These are phyloP conservation scores for Ophion slaviceki DNA, from an alignment of 2,888 invertebrate genomes.

Conservation along the genomic window DNA sequence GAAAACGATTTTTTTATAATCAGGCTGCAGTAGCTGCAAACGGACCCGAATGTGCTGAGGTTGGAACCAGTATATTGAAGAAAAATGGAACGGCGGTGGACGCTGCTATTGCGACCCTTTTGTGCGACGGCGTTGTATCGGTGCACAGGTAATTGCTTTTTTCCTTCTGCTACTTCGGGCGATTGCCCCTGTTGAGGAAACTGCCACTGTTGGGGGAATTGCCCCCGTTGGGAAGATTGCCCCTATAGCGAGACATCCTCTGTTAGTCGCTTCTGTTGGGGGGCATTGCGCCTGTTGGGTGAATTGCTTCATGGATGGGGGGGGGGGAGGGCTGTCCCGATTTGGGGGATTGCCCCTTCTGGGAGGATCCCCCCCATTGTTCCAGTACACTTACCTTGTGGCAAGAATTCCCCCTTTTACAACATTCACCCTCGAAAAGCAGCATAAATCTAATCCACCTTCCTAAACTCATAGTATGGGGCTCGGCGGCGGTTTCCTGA, in stretches of 20 bases:
- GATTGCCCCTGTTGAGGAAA: neutral
- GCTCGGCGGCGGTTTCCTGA: slow-evolving; percentile 94
- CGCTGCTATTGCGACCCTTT: slow-evolving; percentile 83
- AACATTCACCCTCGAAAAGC: neutral
- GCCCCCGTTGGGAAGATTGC: no score
- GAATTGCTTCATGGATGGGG: no score
- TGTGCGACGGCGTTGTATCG: slow-evolving; percentile 84
- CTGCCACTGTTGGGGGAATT: no score
- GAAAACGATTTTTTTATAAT: neutral
- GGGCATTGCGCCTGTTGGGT: no score
- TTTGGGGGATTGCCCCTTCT: neutral
- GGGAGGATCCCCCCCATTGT: neutral
- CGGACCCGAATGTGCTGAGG: slow-evolving; percentile 78
- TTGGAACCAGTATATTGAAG: slow-evolving; percentile 82
- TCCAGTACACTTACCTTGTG: neutral
- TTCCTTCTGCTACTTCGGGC: neutral
- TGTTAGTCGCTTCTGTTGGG: neutral
- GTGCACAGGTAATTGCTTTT: slow-evolving; percentile 79
- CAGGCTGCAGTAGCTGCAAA: slow-evolving; percentile 80
- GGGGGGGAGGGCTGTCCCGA: no score
- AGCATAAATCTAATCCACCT: neutral
- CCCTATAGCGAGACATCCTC: neutral
- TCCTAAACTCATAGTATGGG: slow-evolving; percentile 87
- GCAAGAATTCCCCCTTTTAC: neutral
- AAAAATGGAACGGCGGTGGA: slow-evolving; percentile 82